Base-by-base conservation (phyloP, 2,113 vertebrate genomes). In the Aplodontia rufa region DNA sequence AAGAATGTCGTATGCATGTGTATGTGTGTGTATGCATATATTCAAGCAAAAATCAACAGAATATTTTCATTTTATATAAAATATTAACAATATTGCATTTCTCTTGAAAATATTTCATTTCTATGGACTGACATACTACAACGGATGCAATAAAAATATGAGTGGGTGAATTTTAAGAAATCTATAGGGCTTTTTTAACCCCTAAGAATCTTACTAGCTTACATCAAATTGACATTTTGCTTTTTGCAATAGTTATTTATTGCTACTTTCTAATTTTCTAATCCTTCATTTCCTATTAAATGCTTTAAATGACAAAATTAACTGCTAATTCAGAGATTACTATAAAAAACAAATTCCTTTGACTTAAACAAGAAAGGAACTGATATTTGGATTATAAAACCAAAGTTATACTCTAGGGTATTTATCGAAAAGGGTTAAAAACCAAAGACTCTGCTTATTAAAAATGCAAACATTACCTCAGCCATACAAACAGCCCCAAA, bases 381-480 rank as follows among this genome's bases (percentile, higher is more conserved):
- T 89, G 32, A 78, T 86, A 89, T 72, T 93, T 95, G 85, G 74
- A 45, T 19, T 90, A 53, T 62, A 47, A 58, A 76, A 22, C n/a
- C 91, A 83, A 94, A 96, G 78, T 90, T 94, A 97, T 53, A 94
- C 49, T 85, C 53, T 85, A 66, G 30, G 19, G 74, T 74, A 95
- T 64, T 97, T 90, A 96, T 42, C 74, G 88, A 94, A 86, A 96
- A 94, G 92, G 28, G 93, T 79, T 87, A 91, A 96, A 96, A 69
- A 79, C 91, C 78, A 94, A 93, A 93, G 91, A 97, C 94, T 95
- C n/a, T 96, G 90, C 90, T 96, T 96, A 92, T 96, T 88, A 93
- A 94, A 96, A 91, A 97, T 86, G 78, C 93, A 96, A 94, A 92
- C 96, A 96, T 97, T 96, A 96, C 95, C 96, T 97, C 96, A 97